Percentiles rank a stretch among this genome's conserved stretches.
phyloP scores from a whole-genome alignment of 2,113 vertebrate species.

The Mystacornis crossleyi region DNA sequence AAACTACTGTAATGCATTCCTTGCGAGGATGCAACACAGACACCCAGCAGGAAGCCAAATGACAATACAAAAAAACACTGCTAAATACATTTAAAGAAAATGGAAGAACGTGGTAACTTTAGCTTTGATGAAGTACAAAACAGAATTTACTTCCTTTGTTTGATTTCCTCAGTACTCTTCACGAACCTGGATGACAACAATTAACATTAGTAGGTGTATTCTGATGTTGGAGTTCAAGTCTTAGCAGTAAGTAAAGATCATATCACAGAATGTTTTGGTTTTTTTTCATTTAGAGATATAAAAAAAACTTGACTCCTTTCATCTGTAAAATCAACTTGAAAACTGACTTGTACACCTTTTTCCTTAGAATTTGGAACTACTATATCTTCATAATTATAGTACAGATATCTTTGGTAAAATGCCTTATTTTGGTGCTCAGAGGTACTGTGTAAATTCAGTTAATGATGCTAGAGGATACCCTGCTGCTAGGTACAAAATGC shows the following conservation, averaged over 20 bases:
- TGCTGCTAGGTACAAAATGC: background rate
- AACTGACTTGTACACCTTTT: background rate
- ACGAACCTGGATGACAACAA: background rate
- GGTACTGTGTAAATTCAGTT: background rate
- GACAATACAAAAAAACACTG: background rate
- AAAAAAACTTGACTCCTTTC: background rate
- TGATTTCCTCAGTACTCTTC: background rate
- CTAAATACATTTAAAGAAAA: background rate
- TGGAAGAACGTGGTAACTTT: background rate
- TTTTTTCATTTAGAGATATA: background rate
- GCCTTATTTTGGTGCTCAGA: background rate
- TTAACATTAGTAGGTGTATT: background rate
- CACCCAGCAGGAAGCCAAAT: background rate
- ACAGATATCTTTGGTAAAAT: background rate
- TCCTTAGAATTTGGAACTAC: background rate
- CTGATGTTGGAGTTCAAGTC: background rate
- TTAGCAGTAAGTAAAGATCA: background rate
- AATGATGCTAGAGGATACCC: background rate
- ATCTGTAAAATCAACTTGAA: background rate
- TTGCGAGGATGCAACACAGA: background rate
- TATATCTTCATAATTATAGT: background rate
- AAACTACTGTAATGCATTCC: background rate
- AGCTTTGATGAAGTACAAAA: background rate
- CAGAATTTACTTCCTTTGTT: background rate
- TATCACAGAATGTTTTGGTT: fast-evolving